phyloP scores from a whole-genome alignment of 2,113 vertebrate species.

The Seriola aureovittata region DNA sequence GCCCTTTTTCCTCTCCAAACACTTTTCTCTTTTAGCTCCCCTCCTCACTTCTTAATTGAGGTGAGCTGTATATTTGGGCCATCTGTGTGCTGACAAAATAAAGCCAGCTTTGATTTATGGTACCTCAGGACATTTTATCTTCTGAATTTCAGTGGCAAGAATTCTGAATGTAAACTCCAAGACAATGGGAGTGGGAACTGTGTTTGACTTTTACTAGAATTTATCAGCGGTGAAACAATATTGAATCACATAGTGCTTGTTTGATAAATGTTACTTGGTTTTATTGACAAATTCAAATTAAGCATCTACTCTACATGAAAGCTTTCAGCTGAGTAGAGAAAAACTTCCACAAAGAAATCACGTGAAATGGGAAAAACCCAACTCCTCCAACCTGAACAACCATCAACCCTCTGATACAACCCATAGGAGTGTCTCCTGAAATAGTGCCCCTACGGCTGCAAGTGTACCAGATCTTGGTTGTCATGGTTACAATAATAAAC shows the following conservation, averaged over 20 bases:
- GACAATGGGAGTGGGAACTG: constrained; percentile 11
- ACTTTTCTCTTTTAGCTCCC: constrained; percentile 60
- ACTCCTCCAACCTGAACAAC: no score
- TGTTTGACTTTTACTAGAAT: not conserved
- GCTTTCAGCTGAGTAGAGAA: no score
- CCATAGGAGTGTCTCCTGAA: no score
- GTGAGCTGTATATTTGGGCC: constrained; percentile 76
- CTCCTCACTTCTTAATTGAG: constrained; percentile 76
- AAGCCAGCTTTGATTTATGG: constrained; percentile 85
- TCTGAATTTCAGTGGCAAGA: constrained; percentile 69
- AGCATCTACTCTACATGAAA: no score
- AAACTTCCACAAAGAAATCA: no score
- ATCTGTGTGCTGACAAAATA: constrained; percentile 84
- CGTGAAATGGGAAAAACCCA: no score
- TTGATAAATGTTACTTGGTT: not conserved
- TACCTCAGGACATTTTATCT: constrained; percentile 76
- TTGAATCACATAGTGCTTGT: not conserved
- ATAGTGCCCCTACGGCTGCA: no score
- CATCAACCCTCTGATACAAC: no score
- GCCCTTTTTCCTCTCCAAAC: constrained; percentile 71
- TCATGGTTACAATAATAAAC: no score
- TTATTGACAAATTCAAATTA: not conserved
- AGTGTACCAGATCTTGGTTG: no score
- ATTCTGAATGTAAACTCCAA: constrained; percentile 38
- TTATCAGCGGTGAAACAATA: not conserved